Conservation (phyloP, 2,888 invertebrate species). For the Meloe dianella region DNA sequence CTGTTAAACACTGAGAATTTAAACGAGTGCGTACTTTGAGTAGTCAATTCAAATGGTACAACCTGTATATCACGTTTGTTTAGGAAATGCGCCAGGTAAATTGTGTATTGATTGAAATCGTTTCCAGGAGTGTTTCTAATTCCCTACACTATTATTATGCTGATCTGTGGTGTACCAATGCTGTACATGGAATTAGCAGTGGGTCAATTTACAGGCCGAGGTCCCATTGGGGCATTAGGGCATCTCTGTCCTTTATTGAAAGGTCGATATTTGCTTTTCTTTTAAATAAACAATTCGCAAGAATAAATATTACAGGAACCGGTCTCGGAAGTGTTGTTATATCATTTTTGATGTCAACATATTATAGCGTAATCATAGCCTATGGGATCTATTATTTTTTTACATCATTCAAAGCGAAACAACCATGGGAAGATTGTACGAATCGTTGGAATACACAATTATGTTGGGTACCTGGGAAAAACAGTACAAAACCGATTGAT, state of each 20-base stretch:
- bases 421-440: conserved; percentile 89
- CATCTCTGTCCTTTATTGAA: conserved; percentile 92
- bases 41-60: too few species aligned
- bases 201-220: conserved; percentile 91
- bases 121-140: conserved; percentile 90
- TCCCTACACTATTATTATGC: conserved; percentile 90
- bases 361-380: conserved; percentile 94
- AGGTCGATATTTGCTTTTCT: conserved; percentile 65
- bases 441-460: conserved; percentile 85
- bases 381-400: conserved; percentile 94
- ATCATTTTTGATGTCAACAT: conserved; percentile 93
- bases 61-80: too few species aligned
- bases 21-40: too few species aligned
- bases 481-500: conserved; percentile 71
- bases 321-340: conserved; percentile 93
- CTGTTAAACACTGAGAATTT: too few species aligned
- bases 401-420: conserved; percentile 83
- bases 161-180: conserved; percentile 90
- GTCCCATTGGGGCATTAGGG: conserved; percentile 89
- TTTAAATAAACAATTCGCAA: neutral
- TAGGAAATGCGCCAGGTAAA: too few species aligned
- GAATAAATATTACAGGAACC: conserved; percentile 83
- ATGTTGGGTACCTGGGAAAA: conserved; percentile 80
- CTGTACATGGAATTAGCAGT: conserved; percentile 93
- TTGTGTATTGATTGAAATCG: neutral